Base-by-base conservation (phyloP, 2,797 vertebrate species). In the Ptychobarbus kaznakovi region DNA sequence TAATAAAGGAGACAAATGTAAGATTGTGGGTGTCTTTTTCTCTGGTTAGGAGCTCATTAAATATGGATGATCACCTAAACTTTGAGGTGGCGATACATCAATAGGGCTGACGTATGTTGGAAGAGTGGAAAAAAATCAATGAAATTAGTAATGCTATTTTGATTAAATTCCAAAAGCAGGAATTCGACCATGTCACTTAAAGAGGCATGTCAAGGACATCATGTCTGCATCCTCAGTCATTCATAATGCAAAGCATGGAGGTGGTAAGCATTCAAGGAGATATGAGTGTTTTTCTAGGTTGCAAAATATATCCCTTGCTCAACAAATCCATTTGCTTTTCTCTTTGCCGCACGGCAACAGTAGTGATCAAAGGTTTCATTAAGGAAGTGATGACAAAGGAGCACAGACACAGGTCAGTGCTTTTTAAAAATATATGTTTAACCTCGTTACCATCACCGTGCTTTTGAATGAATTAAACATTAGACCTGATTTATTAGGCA, bases 341-440 rank as follows among this genome's bases (percentile, higher is more conserved):
- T 79, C 28, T 56, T 65, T 42, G 22, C 44, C 15, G 3, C 49
- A 46, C 0, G 42, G 20, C 40, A 66, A 61, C 9, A 18, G 18
- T 18, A 65, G 28, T 61, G 53, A 72, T 73, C 75, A 78, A 84
- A 84, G 81, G 35, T 70, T 65, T 83, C 70, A 28, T 83, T 74
- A 51, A 73, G 18, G 81, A 74, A 63, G 78, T 61, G 76, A 87
- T 85, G 83, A 85, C 68, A 61, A 82, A 83, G 73, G 68, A 86
- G 65, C 79, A 38, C 38, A 68, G 75, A 70, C 80, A 74, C 83
- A 88, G 88, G 89, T 85, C 88, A 86, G 70, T 84, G 83, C 58
- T 80, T 87, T 84, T 88, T 77, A 86, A 88, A 84, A 90, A 90
- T 86, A 89, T 87, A 89, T 88, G 87, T 90, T 88, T 91, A 90